These are phyloP conservation scores for Bimastos eiseni DNA, from an alignment of 2,888 invertebrate genomes.

Conservation along the genomic window DNA sequence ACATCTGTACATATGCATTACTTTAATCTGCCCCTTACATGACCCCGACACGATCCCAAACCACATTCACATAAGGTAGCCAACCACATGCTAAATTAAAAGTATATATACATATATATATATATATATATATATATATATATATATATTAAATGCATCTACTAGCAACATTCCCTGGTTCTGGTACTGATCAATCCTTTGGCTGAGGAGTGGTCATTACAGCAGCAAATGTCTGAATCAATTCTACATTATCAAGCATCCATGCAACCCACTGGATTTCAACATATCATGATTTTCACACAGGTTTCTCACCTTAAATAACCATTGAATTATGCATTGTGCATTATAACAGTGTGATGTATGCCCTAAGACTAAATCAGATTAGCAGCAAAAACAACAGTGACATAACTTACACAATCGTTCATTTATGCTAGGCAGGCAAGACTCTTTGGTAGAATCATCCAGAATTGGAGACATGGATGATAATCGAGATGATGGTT, in stretches of 20 bases:
- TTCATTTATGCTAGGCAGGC: constrained; percentile 16
- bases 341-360: neutral
- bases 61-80: too few species aligned
- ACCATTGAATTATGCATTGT: neutral
- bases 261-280: neutral
- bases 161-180: neutral
- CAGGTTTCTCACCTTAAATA: neutral
- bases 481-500: neutral
- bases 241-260: neutral
- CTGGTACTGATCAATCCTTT: neutral
- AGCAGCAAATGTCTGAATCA: neutral
- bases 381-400: neutral
- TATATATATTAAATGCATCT: too few species aligned
- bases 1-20: too few species aligned
- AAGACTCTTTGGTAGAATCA: neutral
- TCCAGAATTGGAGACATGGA: neutral
- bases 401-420: constrained; percentile 17
- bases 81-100: too few species aligned
- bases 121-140: too few species aligned
- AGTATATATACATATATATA: too few species aligned
- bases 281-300: too few species aligned
- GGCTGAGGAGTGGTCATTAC: neutral
- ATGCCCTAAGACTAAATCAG: too few species aligned
- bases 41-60: too few species aligned
- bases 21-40: too few species aligned